Base-by-base conservation (phyloP, 2,797 vertebrate species). In the Peromyscus attwateri region DNA sequence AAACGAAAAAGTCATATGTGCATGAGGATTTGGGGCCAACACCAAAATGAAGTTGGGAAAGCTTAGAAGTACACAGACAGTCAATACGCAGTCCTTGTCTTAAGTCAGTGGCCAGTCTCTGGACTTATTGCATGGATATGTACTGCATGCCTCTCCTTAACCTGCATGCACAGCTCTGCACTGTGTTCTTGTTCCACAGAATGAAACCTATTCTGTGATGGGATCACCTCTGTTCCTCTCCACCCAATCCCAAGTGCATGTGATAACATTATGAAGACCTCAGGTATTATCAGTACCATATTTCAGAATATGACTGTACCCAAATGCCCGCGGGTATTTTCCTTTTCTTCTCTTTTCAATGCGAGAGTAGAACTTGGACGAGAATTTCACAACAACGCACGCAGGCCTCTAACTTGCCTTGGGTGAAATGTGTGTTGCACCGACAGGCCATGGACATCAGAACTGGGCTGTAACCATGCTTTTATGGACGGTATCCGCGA, bases 1-100 rank as follows among this genome's bases (percentile, higher is more conserved):
- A 90, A 96, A 93, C 25, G 37, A 27, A 94, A 91, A 91, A 66
- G 52, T 55, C 31, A 88, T 71, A 85, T 14, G 46, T 27, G 90
- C 29, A 7, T 17, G 40, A 70, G n/a, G 10, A 27, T 11, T 6
- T 87, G 13, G 68, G 1, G 19, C 34, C 82, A 81, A 27, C 12
- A 83, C 87, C 83, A 92, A 49, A 88, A 87, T 27, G 6, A 80
- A 94, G 27, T 17, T 80, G 89, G 88, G 43, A 95, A 77, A 75
- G 34, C 37, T 66, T 76, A 7, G 64, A 88, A 84, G n/a, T 21
- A 9, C 57, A 75, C 52, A 75, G 27, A 70, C 46, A 75, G 31
- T 71, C 68, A 57, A 57, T 64, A 29, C 79, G 49, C 31, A 94
- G 29, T 43, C 1, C 1, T 19, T 89, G 62, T 55, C 68, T 91